Evolutionary conservation across 2,888 invertebrate species (phyloP), one percentile per base, ranked within the genome.

Genomic region (Agonopterix arenella): DNA sequence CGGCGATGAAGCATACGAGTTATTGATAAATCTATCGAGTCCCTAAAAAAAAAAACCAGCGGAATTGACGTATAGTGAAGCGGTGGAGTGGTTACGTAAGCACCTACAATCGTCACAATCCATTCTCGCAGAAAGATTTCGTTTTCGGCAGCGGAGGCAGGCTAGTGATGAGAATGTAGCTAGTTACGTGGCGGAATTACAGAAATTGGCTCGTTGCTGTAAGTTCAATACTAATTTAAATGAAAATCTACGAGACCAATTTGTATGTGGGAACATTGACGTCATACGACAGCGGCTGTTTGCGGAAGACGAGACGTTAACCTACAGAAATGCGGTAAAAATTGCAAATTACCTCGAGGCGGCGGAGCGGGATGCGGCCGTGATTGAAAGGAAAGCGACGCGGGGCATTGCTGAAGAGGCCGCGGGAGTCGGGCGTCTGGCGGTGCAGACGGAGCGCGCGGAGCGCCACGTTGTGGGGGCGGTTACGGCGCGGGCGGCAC

Each of bases 61-160:
- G 7, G 8, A 44, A 3, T 28, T 50, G 11, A 49, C 49, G 13
- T 50, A 46, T 38, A 36, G 11, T 8, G 45, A 45, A 28, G 47
- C 47, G 8, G 46, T 50, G 13, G 16, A 45, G 2, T n/a, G 48
- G 2, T 16, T 54, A 44, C n/a, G 10, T 11, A 3, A 45, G 1
- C 52, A 55, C 46, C 43, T 55, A 4, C 52, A 55, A 44, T 51
- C 55, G 4, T 47, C 41, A 43, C 51, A 47, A 3, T 51, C 52
- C 3, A n/a, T 48, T 1, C 18, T 52, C 11, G 49, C 52, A 0
- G 55, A 55, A 44, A 44, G 52, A 4, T 55, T 47, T 11, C 11
- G 38, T 8, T 55, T 55, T 47, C 36, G 55, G n/a, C 49, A 51
- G 13, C 41, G 48, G 11, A 41, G 48, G 5, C 51, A 55, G 40